phyloP scores from a whole-genome alignment of 2,888 invertebrate genomes.

The Lycia hirtaria region DNA sequence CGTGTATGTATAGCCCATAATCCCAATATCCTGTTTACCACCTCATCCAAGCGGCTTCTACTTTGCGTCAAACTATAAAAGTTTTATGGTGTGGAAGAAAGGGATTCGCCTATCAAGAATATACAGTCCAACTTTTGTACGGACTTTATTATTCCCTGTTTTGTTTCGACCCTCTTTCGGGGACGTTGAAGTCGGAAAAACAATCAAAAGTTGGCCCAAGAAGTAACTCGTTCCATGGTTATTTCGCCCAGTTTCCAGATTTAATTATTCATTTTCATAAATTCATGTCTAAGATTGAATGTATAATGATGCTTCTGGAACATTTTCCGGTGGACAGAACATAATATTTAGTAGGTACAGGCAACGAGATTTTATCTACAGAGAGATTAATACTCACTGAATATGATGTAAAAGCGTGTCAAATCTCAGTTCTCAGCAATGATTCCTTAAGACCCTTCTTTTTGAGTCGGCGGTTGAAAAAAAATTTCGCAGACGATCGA shows the following conservation, averaged over 20 bases:
- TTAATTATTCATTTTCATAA: conserved; percentile 32
- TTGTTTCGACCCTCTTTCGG: conserved; percentile 38
- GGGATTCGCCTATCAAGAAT: conserved; percentile 74
- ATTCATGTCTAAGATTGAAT: conserved; percentile 27
- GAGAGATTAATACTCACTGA: too few relatives aligned
- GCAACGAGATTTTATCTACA: too few relatives aligned
- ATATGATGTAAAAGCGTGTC: too few relatives aligned
- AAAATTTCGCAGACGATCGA: too few relatives aligned
- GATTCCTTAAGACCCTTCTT: too few relatives aligned
- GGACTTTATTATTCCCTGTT: conserved; percentile 52
- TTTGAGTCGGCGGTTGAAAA: too few relatives aligned
- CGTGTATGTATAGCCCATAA: background rate
- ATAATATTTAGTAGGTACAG: too few relatives aligned
- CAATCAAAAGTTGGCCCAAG: conserved; percentile 41
- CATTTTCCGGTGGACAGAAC: too few relatives aligned
- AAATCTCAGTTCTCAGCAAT: too few relatives aligned
- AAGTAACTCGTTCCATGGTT: conserved; percentile 41
- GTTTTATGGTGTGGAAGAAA: conserved; percentile 81
- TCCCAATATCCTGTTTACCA: background rate
- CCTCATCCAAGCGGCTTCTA: conserved; percentile 15
- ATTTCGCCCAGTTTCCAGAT: conserved; percentile 24
- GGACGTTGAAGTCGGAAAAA: conserved; percentile 37
- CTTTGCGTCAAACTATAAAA: conserved; percentile 66
- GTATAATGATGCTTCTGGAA: too few relatives aligned
- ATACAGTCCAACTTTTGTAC: conserved; percentile 72